These are phyloP conservation scores for Drosophila fulvimacula DNA, from an alignment of 2,888 invertebrate species.

Conservation along the genomic window DNA sequence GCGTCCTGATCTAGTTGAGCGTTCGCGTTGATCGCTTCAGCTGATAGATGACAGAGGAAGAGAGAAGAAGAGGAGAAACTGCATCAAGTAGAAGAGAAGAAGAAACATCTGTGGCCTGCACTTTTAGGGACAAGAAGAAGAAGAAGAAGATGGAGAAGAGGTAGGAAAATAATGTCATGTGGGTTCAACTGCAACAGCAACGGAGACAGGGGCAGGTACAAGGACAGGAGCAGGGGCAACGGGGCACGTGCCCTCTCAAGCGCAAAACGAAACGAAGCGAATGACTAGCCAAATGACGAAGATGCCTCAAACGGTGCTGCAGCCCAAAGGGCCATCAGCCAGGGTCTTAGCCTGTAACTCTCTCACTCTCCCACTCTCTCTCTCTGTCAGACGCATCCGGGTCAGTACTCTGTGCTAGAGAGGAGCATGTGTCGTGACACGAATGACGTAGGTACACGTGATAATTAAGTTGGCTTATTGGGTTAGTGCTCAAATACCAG, in stretches of 20 bases:
- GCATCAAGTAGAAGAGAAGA: slow-evolving; percentile 22
- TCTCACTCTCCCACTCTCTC: background rate
- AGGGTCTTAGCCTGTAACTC: background rate
- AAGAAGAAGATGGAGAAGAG: slow-evolving; percentile 12
- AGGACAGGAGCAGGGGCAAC: background rate
- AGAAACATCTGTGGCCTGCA: slow-evolving; percentile 8
- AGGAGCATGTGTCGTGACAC: background rate
- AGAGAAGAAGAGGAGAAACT: background rate
- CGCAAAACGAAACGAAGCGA: slow-evolving; percentile 62
- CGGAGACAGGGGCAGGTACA: background rate
- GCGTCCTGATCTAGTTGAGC: slow-evolving; percentile 14
- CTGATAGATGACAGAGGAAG: slow-evolving; percentile 13
- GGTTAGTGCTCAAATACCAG: no score
- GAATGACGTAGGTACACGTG: background rate
- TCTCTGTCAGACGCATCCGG: background rate
- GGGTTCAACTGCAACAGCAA: slow-evolving; percentile 56
- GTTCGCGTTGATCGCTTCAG: slow-evolving; percentile 15
- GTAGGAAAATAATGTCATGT: slow-evolving; percentile 66
- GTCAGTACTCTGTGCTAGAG: background rate
- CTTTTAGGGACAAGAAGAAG: slow-evolving; percentile 18
- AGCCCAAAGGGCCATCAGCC: background rate
- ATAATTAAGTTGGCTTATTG: background rate
- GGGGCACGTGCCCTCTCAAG: slow-evolving; percentile 79
- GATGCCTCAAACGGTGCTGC: slow-evolving; percentile 39
- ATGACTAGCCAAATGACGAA: slow-evolving; percentile 44